Conservation (phyloP, 2,888 invertebrate genomes). For the Agrotis ipsilon region DNA sequence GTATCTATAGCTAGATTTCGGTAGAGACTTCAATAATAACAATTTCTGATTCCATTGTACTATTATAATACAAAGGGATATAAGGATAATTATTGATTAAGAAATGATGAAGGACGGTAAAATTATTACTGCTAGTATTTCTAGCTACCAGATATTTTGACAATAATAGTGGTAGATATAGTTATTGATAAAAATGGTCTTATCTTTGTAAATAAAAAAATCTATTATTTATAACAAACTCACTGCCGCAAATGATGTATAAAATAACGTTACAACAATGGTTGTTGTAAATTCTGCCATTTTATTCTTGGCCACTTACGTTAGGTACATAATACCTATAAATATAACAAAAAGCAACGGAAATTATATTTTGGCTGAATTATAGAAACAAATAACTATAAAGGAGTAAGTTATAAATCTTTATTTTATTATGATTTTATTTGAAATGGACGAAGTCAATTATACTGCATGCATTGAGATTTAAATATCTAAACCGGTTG, state of each 20-base stretch:
- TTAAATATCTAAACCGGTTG: neutral
- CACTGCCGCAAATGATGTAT: constrained; percentile 47
- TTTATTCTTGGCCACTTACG: constrained; percentile 23
- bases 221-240: constrained; percentile 35
- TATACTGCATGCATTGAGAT: neutral
- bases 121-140: too few species aligned
- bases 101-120: too few species aligned
- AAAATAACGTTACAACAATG: constrained; percentile 36
- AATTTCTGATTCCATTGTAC: too few species aligned
- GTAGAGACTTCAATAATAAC: too few species aligned
- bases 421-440: constrained; percentile 29
- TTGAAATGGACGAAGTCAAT: constrained; percentile 18
- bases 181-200: neutral
- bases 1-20: too few species aligned
- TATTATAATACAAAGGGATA: too few species aligned
- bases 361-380: constrained; percentile 4
- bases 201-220: neutral
- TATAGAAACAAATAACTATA: constrained; percentile 51
- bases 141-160: too few species aligned
- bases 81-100: too few species aligned
- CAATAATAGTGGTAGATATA: too few species aligned
- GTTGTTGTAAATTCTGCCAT: constrained; percentile 39
- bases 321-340: constrained; percentile 21
- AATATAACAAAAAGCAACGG: constrained; percentile 23
- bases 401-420: constrained; percentile 40